These are phyloP conservation scores for Mesoligia furuncula DNA, from an alignment of 2,888 invertebrate species.

Conservation along the genomic window DNA sequence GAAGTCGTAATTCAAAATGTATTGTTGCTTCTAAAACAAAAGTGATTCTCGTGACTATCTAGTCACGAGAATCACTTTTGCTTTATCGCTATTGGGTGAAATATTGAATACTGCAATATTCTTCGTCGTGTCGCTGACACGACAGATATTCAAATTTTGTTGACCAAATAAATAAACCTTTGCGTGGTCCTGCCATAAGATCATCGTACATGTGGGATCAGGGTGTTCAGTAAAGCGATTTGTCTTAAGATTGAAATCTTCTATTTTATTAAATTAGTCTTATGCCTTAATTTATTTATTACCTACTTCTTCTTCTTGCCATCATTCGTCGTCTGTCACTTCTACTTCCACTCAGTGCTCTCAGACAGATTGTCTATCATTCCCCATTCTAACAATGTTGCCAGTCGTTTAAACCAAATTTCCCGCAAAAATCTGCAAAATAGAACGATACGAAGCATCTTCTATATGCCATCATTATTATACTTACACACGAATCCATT, in stretches of 20 bases:
- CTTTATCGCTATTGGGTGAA: background rate
- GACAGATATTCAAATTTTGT: background rate
- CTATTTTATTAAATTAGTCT: too few relatives aligned
- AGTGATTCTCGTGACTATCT: background rate
- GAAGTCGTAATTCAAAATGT: background rate
- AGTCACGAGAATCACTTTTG: too few relatives aligned
- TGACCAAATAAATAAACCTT: background rate
- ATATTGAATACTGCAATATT: background rate
- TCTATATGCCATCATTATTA: background rate
- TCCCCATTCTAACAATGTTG: background rate
- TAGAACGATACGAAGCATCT: background rate
- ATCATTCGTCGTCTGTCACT: background rate
- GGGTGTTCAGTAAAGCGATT: background rate
- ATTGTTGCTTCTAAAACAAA: background rate
- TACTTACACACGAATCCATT: slow-evolving; percentile 6
- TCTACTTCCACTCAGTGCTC: background rate
- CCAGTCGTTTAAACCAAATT: background rate
- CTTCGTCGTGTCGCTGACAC: background rate
- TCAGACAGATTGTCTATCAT: background rate
- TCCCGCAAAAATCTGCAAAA: background rate
- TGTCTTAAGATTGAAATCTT: background rate
- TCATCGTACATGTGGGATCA: background rate
- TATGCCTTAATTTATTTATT: background rate
- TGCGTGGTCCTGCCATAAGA: background rate
- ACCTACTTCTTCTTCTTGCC: background rate